Conservation (phyloP, 2,888 invertebrate genomes). For the Busseola fusca region DNA sequence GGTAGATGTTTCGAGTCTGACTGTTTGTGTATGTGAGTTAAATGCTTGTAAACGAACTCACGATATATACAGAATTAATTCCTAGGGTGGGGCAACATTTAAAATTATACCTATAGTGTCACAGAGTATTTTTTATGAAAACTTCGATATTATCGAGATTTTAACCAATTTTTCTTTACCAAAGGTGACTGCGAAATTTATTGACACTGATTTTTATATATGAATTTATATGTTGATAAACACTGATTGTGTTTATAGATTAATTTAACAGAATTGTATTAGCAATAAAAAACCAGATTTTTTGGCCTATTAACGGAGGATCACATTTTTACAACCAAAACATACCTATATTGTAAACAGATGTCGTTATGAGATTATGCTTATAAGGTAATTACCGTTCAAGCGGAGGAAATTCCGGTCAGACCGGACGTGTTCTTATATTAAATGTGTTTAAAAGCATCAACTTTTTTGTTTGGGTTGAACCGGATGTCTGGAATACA, state of each 20-base stretch:
- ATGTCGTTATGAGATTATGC: slow-evolving; percentile 35
- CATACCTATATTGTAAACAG: slow-evolving; percentile 23
- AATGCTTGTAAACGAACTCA: too few species aligned
- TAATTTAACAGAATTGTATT: background rate
- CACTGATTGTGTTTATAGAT: too few species aligned
- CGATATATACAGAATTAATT: too few species aligned
- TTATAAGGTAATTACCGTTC: slow-evolving; percentile 37
- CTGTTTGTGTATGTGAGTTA: too few species aligned
- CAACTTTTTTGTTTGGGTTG: background rate
- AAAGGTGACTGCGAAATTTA: background rate
- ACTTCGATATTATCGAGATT: background rate
- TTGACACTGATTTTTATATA: background rate
- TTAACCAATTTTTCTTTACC: background rate
- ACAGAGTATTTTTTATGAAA: too few species aligned
- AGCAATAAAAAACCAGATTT: slow-evolving; percentile 20
- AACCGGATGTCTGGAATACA: slow-evolving; percentile 27
- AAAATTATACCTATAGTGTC: too few species aligned
- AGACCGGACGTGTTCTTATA: slow-evolving; percentile 30
- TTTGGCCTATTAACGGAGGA: slow-evolving; percentile 37
- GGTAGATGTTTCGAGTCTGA: too few species aligned
- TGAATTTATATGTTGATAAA: too few species aligned
- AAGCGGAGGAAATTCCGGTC: slow-evolving; percentile 20
- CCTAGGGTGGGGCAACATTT: too few species aligned
- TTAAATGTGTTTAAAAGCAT: slow-evolving; percentile 18
- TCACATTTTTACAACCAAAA: slow-evolving; percentile 6